A percentile compares a stretch with the other conserved stretches of the same genome.
Evolutionary conservation across 1,140 invertebrate genomes (phyloP).

Genomic region (Halesus radiatus): DNA sequence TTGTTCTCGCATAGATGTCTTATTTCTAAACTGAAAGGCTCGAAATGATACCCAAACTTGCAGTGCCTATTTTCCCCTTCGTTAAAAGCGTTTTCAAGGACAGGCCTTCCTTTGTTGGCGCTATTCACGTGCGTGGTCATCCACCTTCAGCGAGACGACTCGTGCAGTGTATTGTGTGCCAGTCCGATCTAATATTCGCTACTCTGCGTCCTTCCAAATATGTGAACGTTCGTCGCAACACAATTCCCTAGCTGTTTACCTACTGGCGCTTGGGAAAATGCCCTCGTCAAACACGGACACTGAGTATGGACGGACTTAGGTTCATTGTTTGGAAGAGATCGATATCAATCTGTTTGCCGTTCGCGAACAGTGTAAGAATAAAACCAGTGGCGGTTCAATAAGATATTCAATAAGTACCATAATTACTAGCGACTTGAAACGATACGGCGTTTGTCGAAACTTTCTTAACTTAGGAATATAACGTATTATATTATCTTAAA

Average conservation of each 20-base stretch:
- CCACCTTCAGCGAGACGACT: background rate
- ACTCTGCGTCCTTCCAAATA: background rate
- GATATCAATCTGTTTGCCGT: constrained; percentile 12
- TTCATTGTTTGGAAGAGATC: constrained; percentile 6
- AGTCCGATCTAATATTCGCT: background rate
- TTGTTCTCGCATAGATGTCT: constrained; percentile 13
- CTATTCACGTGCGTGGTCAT: background rate
- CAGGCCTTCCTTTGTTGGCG: background rate
- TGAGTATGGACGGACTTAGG: background rate
- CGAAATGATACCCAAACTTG: background rate
- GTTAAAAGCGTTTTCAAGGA: background rate
- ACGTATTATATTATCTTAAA: no score
- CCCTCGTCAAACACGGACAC: constrained; percentile 1
- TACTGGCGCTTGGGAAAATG: background rate
- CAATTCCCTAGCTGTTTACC: background rate
- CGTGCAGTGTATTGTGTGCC: background rate
- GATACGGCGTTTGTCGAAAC: no score
- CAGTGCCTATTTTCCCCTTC: background rate
- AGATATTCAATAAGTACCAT: no score
- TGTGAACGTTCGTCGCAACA: background rate
- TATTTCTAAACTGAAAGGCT: constrained; percentile 4
- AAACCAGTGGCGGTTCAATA: no score
- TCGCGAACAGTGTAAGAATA: background rate
- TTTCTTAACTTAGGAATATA: no score
- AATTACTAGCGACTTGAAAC: no score